Percentiles rank a stretch among this genome's conserved stretches.
Evolutionary conservation across 2,888 invertebrate genomes (phyloP).

Genomic region (Gymnosoma rotundatum): DNA sequence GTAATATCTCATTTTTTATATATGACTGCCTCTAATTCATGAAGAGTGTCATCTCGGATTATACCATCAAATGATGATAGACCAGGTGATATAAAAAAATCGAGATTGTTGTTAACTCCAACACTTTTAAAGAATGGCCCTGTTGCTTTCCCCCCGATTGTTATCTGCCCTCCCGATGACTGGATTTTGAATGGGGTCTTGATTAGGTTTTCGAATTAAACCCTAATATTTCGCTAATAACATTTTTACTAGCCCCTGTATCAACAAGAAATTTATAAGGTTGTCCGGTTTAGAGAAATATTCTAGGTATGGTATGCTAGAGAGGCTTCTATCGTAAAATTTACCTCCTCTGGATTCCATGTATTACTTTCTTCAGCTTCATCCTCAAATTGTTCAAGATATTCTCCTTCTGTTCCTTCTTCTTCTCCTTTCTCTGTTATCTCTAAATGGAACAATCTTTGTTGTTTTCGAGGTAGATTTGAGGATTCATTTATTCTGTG

Average conservation of each 20-base stretch:
- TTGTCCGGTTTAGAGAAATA: conserved; percentile 6
- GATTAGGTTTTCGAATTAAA: conserved; percentile 11
- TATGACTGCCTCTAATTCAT: conserved; percentile 59
- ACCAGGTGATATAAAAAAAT: too few relatives aligned
- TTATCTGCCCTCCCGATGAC: conserved; percentile 13
- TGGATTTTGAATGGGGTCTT: conserved; percentile 20
- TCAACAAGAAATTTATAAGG: conserved; percentile 34
- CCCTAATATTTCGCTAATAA: conserved; percentile 7
- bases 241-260: too few relatives aligned
- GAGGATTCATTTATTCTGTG: conserved; percentile 6
- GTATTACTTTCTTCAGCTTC: too few relatives aligned
- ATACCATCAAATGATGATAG: conserved; percentile 58
- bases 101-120: too few relatives aligned
- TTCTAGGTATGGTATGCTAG: conserved; percentile 51
- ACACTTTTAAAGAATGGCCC: conserved; percentile 26
- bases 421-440: too few relatives aligned
- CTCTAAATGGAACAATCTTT: too few relatives aligned
- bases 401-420: too few relatives aligned
- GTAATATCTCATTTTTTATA: conserved; percentile 2
- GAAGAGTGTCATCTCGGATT: conserved; percentile 62
- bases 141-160: conserved; percentile 10
- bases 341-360: too few relatives aligned
- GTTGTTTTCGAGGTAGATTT: too few relatives aligned
- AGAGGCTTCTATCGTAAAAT: too few relatives aligned
- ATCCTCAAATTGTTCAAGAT: too few relatives aligned